Evolutionary conservation across 64 coral and sea anemone species (phyloP), one percentile per base, ranked within the genome.

Genomic region (Hydrozoanthus tunicans): DNA sequence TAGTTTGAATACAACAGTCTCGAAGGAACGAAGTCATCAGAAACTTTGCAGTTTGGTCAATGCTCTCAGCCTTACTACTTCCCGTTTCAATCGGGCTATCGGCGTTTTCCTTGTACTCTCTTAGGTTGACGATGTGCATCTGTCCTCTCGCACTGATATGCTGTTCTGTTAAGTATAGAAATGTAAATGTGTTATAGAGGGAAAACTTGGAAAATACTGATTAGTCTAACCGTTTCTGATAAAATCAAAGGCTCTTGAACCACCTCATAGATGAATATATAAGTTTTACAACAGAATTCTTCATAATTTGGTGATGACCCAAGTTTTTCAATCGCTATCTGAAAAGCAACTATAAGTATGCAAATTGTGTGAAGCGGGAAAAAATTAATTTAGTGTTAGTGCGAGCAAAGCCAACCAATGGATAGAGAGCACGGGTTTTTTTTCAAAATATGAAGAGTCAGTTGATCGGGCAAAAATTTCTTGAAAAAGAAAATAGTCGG

Each of bases 1-100:
- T 62, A 3, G 20, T 81, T 81, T 81, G 58, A 61, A 62, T 81
- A 32, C 79, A 81, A 11, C 79, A 81, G 24, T 81, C 79, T 62
- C 11, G 58, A 13, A 81, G 25, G 79, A 81, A 81, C 1, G 79
- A 81, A 3, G 58, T 26, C 9, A 81, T 11, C n/a, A 81, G 58
- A 24, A 3, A 20, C 32, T 81, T 12, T 11, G 58, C 79, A 5
- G 9, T 81, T 62, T 81, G 15, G 10, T 81, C 25, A 13, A 64
- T 3, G 60, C 43, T 25, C 5, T 81, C 26, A 9, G 24, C 58
- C 43, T 81, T 81, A 25, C 58, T 57, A 61, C 11, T 6, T 51
- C 26, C 58, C 63, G 25, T 3, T 23, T 81, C 14, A 5, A 51
- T 43, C n/a, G 7, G 3, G 9, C 60, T 6, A 62, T 27, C 59